Evolutionary conservation across 2,797 vertebrate species (phyloP).

Genomic region (Propithecus perrieri): DNA sequence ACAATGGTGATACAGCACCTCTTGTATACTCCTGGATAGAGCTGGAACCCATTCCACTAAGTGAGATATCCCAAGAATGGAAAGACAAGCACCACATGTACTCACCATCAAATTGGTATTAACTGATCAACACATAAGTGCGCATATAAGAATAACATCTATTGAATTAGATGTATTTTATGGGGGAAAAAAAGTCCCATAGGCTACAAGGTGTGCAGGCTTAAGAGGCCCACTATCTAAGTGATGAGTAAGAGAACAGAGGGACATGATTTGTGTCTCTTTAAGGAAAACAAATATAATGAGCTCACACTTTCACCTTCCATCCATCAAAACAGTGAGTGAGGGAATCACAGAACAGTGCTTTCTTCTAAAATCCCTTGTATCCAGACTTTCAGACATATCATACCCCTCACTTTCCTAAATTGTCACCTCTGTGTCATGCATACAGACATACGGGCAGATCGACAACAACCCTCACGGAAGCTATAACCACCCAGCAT

Average conservation of each 20-base stretch:
- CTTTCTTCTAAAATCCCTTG: constrained; percentile 33
- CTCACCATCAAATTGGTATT: too few relatives aligned
- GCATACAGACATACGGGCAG: constrained; percentile 61
- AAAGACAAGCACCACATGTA: too few relatives aligned
- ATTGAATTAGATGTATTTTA: constrained; percentile 74
- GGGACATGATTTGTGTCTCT: constrained; percentile 11
- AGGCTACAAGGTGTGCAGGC: background rate
- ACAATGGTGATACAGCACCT: too few relatives aligned
- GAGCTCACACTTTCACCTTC: constrained; percentile 59
- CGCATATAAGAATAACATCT: too few relatives aligned
- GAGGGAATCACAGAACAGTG: background rate
- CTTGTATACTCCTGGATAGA: too few relatives aligned
- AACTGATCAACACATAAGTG: too few relatives aligned
- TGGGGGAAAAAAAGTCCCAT: background rate
- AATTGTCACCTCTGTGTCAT: constrained; percentile 62
- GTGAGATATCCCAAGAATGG: too few relatives aligned
- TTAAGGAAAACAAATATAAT: constrained; percentile 45
- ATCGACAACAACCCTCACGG: constrained; percentile 47
- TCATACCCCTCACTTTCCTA: constrained; percentile 15
- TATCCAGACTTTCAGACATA: constrained; percentile 52
- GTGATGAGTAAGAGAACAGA: background rate
- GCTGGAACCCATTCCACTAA: too few relatives aligned
- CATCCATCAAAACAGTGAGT: constrained; percentile 27
- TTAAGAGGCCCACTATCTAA: background rate
- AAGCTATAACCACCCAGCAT: constrained; percentile 41